A percentile compares a stretch with the other conserved stretches of the same genome.
Evolutionary conservation across 2,797 vertebrate genomes (phyloP).

Genomic region (Mastacembelus armatus): DNA sequence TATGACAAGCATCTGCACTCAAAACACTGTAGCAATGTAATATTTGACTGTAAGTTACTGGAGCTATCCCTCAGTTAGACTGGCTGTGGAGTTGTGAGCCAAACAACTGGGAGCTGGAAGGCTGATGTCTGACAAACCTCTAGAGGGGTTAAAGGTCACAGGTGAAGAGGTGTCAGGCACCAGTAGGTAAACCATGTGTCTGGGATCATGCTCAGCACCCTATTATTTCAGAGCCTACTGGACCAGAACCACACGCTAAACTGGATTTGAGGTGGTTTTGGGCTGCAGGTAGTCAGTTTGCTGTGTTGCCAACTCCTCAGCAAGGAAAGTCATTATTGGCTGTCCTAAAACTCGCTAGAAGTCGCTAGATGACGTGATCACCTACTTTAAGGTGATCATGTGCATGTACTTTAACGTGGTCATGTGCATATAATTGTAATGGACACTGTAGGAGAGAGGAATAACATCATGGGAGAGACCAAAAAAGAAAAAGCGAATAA

Average conservation of each 20-base stretch:
- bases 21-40: constrained; percentile 42
- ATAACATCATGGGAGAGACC: too few species aligned
- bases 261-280: constrained; percentile 21
- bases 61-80: constrained; percentile 22
- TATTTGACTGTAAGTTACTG: not conserved
- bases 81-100: not conserved
- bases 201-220: constrained; percentile 15
- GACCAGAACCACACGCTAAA: not conserved
- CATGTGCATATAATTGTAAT: too few species aligned
- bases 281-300: constrained; percentile 3
- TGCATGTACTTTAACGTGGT: too few species aligned
- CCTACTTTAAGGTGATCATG: too few species aligned
- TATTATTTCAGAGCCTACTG: constrained; percentile 6
- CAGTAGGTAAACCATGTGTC: constrained; percentile 52
- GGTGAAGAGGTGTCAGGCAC: constrained; percentile 40
- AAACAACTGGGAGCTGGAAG: constrained; percentile 12
- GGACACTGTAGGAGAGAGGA: too few species aligned
- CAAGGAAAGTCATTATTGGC: too few species aligned
- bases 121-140: constrained; percentile 39
- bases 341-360: too few species aligned
- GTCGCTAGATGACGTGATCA: too few species aligned
- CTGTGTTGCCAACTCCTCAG: too few species aligned
- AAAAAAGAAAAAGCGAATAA: too few species aligned
- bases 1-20: constrained; percentile 77
- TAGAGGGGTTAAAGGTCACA: constrained; percentile 41